Evolutionary conservation across 1,140 invertebrate species (phyloP).

Genomic region (Elysia chlorotica): DNA sequence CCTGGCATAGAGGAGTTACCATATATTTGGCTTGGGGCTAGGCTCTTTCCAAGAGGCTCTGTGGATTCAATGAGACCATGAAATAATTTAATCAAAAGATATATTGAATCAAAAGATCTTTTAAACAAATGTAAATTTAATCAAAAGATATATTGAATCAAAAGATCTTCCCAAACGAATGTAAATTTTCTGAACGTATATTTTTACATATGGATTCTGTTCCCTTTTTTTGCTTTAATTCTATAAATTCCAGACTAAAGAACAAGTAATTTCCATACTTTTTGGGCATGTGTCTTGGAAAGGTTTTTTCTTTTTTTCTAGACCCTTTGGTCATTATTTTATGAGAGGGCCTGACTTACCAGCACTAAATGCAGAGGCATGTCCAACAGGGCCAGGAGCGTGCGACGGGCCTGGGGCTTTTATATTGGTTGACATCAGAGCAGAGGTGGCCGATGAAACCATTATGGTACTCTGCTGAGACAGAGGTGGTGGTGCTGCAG

Average conservation of each 20-base stretch:
- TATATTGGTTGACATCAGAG: conserved; percentile 86
- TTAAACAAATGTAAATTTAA: not conserved
- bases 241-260: too few relatives aligned
- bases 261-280: too few relatives aligned
- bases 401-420: conserved; percentile 67
- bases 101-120: not conserved
- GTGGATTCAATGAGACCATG: conserved; percentile 17
- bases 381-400: not conserved
- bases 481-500: conserved; percentile 44
- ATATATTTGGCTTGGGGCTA: conserved; percentile 68
- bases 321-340: too few relatives aligned
- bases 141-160: not conserved
- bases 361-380: conserved; percentile 1
- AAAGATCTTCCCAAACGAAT: not conserved
- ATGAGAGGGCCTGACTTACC: too few relatives aligned
- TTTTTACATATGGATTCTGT: not conserved
- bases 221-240: not conserved
- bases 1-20: conserved; percentile 68
- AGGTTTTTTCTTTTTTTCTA: too few relatives aligned
- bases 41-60: conserved; percentile 26
- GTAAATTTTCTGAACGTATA: not conserved
- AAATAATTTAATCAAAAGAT: conserved; percentile 1
- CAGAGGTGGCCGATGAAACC: conserved; percentile 85
- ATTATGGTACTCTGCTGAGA: conserved; percentile 71
- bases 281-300: too few relatives aligned